Base-by-base conservation (phyloP, 1,140 invertebrate species). In the Berghia stephanieae region DNA sequence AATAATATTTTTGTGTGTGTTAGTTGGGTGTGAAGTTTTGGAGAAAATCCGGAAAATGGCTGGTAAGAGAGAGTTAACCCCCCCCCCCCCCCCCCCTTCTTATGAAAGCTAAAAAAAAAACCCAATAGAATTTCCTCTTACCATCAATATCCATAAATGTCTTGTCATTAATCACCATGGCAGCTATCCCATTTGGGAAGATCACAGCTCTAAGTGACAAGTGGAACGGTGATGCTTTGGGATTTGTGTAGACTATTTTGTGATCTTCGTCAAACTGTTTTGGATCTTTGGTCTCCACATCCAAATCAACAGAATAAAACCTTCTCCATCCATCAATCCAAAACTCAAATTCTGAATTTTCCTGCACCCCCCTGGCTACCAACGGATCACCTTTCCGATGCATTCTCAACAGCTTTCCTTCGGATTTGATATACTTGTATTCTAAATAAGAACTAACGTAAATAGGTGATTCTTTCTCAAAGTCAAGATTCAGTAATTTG, bases 391-490 rank as follows among this genome's bases (percentile, higher is more conserved):
- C 77, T 21, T 79, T 60, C 8, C 79, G 66, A 27, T 79, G 79
- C 75, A 82, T 78, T 24, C 79, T 70, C 8, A 82, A 63, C 16
- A 80, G 34, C 57, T 79, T 66, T n/a, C 81, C 81, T 44, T 80
- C 74, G 42, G 80, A 67, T n/a, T 77, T 74, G 13, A 80, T 76
- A 43, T 72, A 82, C 46, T 80, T 82, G 46, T 80, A 82, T 40
- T 78, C 77, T 31, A 79, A 24, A 42, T 72, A 80, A 13, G 81
- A 80, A 38, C 80, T 75, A 13, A 67, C 36, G 57, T 70, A 82
- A 24, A 63, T 27, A 3, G 74, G 74, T 16, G 79, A 78, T 43
- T 82, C 81, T 42, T 79, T 57, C 27, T 78, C 66, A 75, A 82
- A 82, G 57, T 77, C 40, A 21, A 82, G 63, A 72, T 52, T 71